Evolutionary conservation across 2,888 invertebrate species (phyloP).

Genomic region (Ryuthela nishihirai): DNA sequence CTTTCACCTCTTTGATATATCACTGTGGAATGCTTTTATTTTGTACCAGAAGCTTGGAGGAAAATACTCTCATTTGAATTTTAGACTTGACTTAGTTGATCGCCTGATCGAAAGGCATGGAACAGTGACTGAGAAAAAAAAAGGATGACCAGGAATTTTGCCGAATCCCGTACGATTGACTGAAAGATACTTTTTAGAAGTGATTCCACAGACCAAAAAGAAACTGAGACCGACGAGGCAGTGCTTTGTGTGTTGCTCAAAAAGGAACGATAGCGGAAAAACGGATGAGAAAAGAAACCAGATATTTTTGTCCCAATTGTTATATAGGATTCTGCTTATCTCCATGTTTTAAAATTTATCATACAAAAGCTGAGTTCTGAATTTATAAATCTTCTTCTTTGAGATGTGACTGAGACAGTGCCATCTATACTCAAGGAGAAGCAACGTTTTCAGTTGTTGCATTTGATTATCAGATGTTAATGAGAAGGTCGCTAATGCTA

Average conservation of each 20-base stretch:
- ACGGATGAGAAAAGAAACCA: neutral
- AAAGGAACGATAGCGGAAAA: neutral
- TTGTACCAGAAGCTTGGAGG: neutral
- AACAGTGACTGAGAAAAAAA: conserved; percentile 2
- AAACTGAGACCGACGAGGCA: neutral
- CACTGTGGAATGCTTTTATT: conserved; percentile 1
- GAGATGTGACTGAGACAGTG: no score
- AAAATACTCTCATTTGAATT: conserved; percentile 3
- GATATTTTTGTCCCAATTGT: neutral
- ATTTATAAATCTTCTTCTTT: no score
- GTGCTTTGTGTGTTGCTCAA: conserved; percentile 1
- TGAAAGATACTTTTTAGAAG: neutral
- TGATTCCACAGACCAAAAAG: neutral
- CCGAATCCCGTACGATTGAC: neutral
- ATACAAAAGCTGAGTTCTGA: no score
- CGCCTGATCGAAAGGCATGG: neutral
- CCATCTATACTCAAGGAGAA: no score
- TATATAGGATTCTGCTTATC: no score
- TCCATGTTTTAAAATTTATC: no score
- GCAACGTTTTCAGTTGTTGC: no score
- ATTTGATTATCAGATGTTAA: no score
- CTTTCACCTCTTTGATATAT: conserved; percentile 13
- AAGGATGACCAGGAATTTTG: neutral
- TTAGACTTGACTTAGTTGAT: conserved; percentile 2
- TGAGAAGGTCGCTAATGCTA: no score